These are phyloP conservation scores for Apamea epomidion DNA, from an alignment of 2,888 invertebrate genomes.

Conservation along the genomic window DNA sequence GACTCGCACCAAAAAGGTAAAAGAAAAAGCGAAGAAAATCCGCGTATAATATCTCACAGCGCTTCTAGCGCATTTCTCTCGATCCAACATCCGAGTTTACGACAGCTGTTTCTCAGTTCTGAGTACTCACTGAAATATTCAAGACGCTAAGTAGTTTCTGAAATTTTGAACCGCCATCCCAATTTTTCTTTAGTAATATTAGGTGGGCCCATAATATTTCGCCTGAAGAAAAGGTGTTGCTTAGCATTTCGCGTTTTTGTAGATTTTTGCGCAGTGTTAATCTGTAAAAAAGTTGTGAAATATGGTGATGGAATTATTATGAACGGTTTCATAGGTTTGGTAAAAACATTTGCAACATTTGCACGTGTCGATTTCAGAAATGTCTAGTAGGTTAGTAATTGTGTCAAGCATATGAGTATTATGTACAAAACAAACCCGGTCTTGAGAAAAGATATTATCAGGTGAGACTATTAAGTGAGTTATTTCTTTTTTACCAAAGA, in stretches of 20 bases:
- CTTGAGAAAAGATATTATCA: too few species aligned
- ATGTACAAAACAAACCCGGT: too few species aligned
- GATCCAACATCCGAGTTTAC: slow-evolving; percentile 69
- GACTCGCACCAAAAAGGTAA: slow-evolving; percentile 12
- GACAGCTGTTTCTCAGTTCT: slow-evolving; percentile 76
- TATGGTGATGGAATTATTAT: slow-evolving; percentile 16
- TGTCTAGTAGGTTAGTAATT: background rate
- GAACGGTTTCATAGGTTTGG: background rate
- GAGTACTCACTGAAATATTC: slow-evolving; percentile 82
- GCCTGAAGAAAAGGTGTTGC: slow-evolving; percentile 33
- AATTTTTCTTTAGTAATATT: slow-evolving; percentile 58
- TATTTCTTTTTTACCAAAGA: too few species aligned
- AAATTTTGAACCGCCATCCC: slow-evolving; percentile 73
- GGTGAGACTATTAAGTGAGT: too few species aligned
- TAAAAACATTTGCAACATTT: background rate
- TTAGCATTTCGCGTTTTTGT: slow-evolving; percentile 22
- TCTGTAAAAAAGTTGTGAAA: slow-evolving; percentile 41
- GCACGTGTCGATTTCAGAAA: background rate
- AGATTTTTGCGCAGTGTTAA: slow-evolving; percentile 21
- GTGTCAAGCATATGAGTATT: background rate
- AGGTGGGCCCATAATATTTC: slow-evolving; percentile 45
- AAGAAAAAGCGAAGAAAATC: slow-evolving; percentile 13
- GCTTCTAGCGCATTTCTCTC: slow-evolving; percentile 47
- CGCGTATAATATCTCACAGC: slow-evolving; percentile 6
- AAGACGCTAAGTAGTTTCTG: slow-evolving; percentile 76